Base-by-base conservation (phyloP, 2,888 invertebrate genomes). In the Resseliella maxima region DNA sequence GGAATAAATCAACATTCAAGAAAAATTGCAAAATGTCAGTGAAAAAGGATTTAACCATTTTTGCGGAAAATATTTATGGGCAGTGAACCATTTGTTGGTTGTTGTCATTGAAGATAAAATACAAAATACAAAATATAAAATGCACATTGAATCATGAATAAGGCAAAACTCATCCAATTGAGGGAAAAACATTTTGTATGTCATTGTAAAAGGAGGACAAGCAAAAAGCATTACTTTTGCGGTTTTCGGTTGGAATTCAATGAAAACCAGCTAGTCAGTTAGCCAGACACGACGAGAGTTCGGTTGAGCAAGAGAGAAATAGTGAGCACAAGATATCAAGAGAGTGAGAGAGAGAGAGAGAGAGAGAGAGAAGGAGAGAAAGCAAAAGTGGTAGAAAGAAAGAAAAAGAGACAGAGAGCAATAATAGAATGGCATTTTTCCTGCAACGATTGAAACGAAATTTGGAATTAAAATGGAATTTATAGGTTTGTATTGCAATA, bases 401-500 rank as follows among this genome's bases (percentile, higher is more conserved):
- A 41, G 5, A 12, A 12, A 41, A 12, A 41, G 41, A 41, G 6
- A 41, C 12, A 41, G 5, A 8, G 46, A 50, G 18, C 8, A 18
- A 50, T 8, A 50, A 31, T 2, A 15, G 31, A 15, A 72, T 15
- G 31, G 72, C 35, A 31, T 10, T 72, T 72, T 72, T 72, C 21
- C 72, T 31, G 72, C 46, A 59, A n/a, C 59, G 72, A 35, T 31
- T 72, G 59, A 59, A 59, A 59, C 18, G 72, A 72, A 72, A n/a
- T n/a, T 72, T 15, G 72, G 72, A 72, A 72, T 72, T 72, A 72
- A 72, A 72, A 72, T 72, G 72, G 31, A 72, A 72, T 72, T 72
- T 72, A 72, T 72, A 72, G 27, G 72, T 72, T 72, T 72, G 72
- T 72, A 72, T 72, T 27, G 72, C 18, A 72, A 59, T 5, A 24